Percentiles rank a stretch among this genome's conserved stretches.
phyloP scores from a whole-genome alignment of 2,113 vertebrate genomes.

The Misgurnus anguillicaudatus region DNA sequence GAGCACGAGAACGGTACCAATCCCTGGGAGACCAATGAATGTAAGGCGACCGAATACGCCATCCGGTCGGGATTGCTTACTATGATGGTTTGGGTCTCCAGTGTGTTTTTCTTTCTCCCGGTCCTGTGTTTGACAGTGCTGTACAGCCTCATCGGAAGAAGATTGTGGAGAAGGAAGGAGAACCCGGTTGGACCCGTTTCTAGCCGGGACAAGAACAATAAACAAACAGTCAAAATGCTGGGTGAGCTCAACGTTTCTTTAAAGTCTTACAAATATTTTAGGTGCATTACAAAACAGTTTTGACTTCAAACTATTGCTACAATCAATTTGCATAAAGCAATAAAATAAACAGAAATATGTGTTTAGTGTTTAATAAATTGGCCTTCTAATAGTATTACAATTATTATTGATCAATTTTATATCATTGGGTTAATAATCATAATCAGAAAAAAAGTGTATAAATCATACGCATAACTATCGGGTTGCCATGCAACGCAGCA shows the following conservation, averaged over 20 bases:
- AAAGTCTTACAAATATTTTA: not conserved
- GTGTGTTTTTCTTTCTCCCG: constrained; percentile 92
- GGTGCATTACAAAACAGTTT: too few species aligned
- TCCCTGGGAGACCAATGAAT: constrained; percentile 84
- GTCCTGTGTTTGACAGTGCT: constrained; percentile 94
- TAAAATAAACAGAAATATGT: too few species aligned
- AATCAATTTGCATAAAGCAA: too few species aligned
- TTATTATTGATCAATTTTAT: too few species aligned
- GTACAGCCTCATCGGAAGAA: constrained; percentile 93
- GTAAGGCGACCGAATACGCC: constrained; percentile 90
- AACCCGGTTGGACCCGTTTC: constrained; percentile 79
- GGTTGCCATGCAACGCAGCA: too few species aligned
- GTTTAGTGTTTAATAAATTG: too few species aligned
- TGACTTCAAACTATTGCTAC: too few species aligned
- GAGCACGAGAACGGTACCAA: constrained; percentile 82
- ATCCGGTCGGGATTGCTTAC: constrained; percentile 90
- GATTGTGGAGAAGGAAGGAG: constrained; percentile 84
- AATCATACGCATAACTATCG: too few species aligned
- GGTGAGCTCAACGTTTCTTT: constrained; percentile 73
- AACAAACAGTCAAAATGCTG: constrained; percentile 95
- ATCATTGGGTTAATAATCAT: too few species aligned
- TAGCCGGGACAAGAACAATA: constrained; percentile 88
- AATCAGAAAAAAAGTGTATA: too few species aligned
- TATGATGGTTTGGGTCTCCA: constrained; percentile 95
- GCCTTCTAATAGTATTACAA: too few species aligned